A percentile compares a stretch with the other conserved stretches of the same genome.
phyloP scores from a whole-genome alignment of 2,888 invertebrate species.

The Luffia ferchaultella region DNA sequence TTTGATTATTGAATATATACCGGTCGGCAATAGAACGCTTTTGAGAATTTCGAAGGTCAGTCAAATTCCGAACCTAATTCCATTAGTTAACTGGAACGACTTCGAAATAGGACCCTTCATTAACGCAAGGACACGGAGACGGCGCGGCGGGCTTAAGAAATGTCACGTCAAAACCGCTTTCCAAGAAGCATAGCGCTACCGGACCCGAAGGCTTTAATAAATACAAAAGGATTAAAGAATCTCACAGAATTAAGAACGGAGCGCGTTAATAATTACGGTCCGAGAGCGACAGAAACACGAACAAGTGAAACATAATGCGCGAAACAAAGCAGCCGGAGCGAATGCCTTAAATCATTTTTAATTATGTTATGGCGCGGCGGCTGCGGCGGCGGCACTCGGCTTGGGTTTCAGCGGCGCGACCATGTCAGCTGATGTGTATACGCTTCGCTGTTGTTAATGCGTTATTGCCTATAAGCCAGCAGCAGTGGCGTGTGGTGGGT shows the following conservation, averaged over 20 bases:
- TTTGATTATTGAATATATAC: too few relatives aligned
- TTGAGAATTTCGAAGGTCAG: too few relatives aligned
- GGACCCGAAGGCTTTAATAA: constrained; percentile 61
- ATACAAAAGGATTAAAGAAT: constrained; percentile 64
- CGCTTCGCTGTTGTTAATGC: too few relatives aligned
- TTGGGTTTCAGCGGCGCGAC: constrained; percentile 34
- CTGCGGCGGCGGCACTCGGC: constrained; percentile 27
- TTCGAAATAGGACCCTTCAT: constrained; percentile 60
- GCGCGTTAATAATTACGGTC: constrained; percentile 53
- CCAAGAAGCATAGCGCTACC: constrained; percentile 62
- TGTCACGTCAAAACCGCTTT: constrained; percentile 58
- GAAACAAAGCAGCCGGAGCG: constrained; percentile 67
- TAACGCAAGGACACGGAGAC: constrained; percentile 50
- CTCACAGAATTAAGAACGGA: constrained; percentile 64
- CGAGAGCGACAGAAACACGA: constrained; percentile 49
- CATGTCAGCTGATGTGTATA: constrained; percentile 23
- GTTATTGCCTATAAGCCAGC: too few relatives aligned
- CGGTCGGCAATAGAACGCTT: too few relatives aligned
- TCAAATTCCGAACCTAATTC: too few relatives aligned
- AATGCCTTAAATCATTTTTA: constrained; percentile 67
- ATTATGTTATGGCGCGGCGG: constrained; percentile 63
- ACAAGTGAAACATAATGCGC: constrained; percentile 67
- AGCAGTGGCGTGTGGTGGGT: too few relatives aligned
- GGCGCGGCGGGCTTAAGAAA: constrained; percentile 44
- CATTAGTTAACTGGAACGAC: too few relatives aligned